These are phyloP conservation scores for Nomada hirtipes DNA, from an alignment of 2,888 invertebrate genomes.

Conservation along the genomic window DNA sequence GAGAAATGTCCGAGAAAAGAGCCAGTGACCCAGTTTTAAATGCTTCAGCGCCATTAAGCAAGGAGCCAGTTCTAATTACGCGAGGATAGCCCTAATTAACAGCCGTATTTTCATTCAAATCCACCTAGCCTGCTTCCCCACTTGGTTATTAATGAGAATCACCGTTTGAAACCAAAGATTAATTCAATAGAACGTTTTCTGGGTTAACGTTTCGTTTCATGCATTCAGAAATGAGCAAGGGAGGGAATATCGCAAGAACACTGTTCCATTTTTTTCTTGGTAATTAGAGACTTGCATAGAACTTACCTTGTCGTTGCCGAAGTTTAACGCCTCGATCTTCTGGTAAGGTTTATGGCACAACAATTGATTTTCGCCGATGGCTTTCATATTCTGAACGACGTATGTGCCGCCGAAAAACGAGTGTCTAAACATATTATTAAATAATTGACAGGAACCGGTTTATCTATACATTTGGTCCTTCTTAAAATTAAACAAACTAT, in stretches of 20 bases:
- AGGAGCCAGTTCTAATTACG: conserved; percentile 76
- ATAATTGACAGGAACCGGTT: neutral
- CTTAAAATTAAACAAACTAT: neutral
- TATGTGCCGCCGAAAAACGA: conserved; percentile 98
- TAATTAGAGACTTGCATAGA: neutral
- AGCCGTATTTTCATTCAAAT: conserved; percentile 74
- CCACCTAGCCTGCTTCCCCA: conserved; percentile 53
- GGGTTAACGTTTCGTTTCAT: conserved; percentile 24
- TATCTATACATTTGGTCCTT: neutral
- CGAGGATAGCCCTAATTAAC: conserved; percentile 79
- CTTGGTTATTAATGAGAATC: conserved; percentile 72
- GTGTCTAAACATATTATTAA: conserved; percentile 87
- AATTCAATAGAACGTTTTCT: conserved; percentile 69
- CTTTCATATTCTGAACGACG: conserved; percentile 96
- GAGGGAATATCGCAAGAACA: neutral
- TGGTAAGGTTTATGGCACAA: conserved; percentile 95
- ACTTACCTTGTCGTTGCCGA: conserved; percentile 89
- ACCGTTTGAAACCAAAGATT: conserved; percentile 64
- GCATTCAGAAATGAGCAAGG: neutral
- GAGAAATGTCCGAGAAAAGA: conserved; percentile 53
- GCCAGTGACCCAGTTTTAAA: conserved; percentile 75
- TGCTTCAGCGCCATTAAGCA: conserved; percentile 72
- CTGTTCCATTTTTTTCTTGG: neutral
- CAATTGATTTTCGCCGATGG: conserved; percentile 93
- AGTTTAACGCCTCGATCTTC: conserved; percentile 91